Conservation (phyloP, 2,113 vertebrate species). For the Neomonachus schauinslandi region DNA sequence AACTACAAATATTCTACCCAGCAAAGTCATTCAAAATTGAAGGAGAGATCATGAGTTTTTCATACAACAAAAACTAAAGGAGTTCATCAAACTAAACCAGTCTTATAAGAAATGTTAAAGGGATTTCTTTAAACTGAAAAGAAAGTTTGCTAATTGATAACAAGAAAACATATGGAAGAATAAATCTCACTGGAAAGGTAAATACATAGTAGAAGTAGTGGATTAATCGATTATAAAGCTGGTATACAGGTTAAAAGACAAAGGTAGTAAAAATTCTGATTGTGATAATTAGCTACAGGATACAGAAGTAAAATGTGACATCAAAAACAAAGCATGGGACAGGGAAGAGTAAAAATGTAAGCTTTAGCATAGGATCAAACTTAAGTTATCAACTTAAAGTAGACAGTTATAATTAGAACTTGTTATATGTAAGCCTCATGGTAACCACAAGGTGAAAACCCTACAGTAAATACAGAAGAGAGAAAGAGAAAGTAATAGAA, state of each 20-base stretch:
- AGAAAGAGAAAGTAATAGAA: not conserved
- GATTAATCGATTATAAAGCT: not conserved
- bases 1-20: not conserved
- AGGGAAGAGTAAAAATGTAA: not conserved
- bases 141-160: not conserved
- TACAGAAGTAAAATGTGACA: not conserved
- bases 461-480: not conserved
- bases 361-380: not conserved
- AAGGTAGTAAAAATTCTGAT: not conserved
- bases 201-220: not conserved
- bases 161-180: not conserved
- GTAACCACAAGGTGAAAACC: not conserved
- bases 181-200: not conserved
- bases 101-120: not conserved
- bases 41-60: not conserved
- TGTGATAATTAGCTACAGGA: not conserved
- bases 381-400: not conserved
- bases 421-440: not conserved
- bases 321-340: not conserved
- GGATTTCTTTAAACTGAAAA: not conserved
- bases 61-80: not conserved
- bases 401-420: not conserved
- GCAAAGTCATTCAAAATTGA: not conserved
- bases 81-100: not conserved
- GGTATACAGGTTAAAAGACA: not conserved